phyloP scores from a whole-genome alignment of 2,888 invertebrate species.

The Melieria crassipennis region DNA sequence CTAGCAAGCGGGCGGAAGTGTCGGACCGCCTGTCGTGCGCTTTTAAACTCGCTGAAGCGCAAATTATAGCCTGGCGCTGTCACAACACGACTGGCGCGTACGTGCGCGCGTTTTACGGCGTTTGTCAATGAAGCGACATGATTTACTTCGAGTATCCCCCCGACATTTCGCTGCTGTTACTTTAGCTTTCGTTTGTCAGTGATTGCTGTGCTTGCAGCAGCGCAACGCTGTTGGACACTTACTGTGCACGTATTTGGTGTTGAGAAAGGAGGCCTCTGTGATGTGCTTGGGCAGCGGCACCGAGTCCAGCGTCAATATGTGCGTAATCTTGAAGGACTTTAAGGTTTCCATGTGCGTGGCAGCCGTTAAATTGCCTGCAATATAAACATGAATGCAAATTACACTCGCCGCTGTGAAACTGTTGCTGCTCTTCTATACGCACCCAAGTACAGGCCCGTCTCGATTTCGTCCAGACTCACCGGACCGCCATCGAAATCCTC shows the following conservation, averaged over 20 bases:
- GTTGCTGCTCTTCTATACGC: slow-evolving; percentile 16
- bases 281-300: slow-evolving; percentile 83
- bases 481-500: slow-evolving; percentile 66
- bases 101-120: no score
- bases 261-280: slow-evolving; percentile 73
- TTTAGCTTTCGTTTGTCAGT: background rate
- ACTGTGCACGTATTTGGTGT: slow-evolving; percentile 80
- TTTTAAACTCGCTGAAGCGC: no score
- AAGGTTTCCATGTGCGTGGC: slow-evolving; percentile 79
- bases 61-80: no score
- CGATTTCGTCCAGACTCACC: slow-evolving; percentile 64
- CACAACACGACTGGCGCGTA: no score
- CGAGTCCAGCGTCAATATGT: slow-evolving; percentile 85
- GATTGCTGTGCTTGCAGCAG: background rate
- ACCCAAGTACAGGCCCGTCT: slow-evolving; percentile 62
- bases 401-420: background rate
- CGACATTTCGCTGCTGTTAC: background rate
- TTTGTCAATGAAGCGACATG: slow-evolving; percentile 11
- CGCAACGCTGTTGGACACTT: slow-evolving; percentile 50
- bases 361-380: slow-evolving; percentile 80
- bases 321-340: slow-evolving; percentile 74
- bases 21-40: no score
- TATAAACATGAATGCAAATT: background rate
- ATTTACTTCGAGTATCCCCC: slow-evolving; percentile 1
- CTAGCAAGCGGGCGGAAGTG: no score